A percentile compares a stretch with the other conserved stretches of the same genome.
phyloP scores from a whole-genome alignment of 2,888 invertebrate genomes.

The Lapara coniferarum region DNA sequence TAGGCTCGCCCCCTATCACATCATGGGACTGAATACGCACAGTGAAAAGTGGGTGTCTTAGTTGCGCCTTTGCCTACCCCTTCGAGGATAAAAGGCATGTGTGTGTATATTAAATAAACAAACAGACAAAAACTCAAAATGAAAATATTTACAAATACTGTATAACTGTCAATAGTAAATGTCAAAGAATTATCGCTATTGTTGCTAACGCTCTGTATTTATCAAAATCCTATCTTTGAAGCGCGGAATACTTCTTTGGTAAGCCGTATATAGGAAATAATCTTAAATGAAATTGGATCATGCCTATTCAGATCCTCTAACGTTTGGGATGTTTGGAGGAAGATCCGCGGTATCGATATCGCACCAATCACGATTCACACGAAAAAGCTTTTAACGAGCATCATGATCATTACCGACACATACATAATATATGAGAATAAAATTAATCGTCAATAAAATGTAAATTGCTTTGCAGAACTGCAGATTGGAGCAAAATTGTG shows the following conservation, averaged over 20 bases:
- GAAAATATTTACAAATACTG: background rate
- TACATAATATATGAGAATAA: constrained; percentile 20
- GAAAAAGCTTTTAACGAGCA: constrained; percentile 24
- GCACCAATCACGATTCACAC: constrained; percentile 14
- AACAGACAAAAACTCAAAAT: no score
- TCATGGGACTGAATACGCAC: no score
- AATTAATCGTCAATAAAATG: constrained; percentile 18
- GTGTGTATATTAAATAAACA: no score
- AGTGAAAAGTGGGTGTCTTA: no score
- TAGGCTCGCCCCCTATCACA: no score
- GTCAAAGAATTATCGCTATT: constrained; percentile 50
- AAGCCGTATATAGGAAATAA: constrained; percentile 73
- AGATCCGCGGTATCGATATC: constrained; percentile 3
- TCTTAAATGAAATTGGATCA: constrained; percentile 71
- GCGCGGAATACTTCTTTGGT: constrained; percentile 60
- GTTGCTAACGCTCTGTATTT: constrained; percentile 37
- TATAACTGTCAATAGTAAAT: constrained; percentile 34
- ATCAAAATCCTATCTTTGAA: constrained; percentile 58
- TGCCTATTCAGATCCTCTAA: constrained; percentile 53
- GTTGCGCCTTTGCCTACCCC: no score
- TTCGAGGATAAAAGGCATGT: no score
- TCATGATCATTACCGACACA: background rate
- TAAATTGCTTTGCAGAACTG: constrained; percentile 8
- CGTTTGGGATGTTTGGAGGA: constrained; percentile 33
- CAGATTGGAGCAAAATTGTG: background rate